Conservation (phyloP, 1,140 invertebrate genomes). For the Cyclargus thomasi region DNA sequence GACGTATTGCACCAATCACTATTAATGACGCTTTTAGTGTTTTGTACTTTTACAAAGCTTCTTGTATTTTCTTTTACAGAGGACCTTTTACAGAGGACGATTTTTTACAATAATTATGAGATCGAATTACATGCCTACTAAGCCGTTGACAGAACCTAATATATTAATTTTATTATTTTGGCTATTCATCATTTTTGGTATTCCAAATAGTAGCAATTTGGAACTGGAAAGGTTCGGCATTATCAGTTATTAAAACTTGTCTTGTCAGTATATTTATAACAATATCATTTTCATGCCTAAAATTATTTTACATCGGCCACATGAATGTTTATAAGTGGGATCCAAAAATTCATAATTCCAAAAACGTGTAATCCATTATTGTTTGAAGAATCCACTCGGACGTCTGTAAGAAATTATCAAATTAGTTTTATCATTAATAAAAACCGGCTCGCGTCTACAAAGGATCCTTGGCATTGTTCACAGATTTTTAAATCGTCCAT, state of each 20-base stretch:
- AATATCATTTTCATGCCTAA: neutral
- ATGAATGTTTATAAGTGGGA: neutral
- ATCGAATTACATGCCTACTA: too few relatives aligned
- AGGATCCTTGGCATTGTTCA: conserved; percentile 70
- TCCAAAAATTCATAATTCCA: conserved; percentile 20
- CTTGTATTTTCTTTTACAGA: neutral
- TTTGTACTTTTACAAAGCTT: neutral
- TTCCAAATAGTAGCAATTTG: too few relatives aligned
- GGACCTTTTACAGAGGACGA: too few relatives aligned
- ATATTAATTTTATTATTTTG: too few relatives aligned
- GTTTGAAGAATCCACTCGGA: conserved; percentile 36
- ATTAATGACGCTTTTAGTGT: conserved; percentile 9
- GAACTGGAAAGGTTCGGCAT: too few relatives aligned
- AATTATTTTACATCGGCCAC: too few relatives aligned
- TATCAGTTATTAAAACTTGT: too few relatives aligned
- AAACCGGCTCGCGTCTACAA: conserved; percentile 53
- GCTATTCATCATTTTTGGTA: too few relatives aligned
- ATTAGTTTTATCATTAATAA: conserved; percentile 65
- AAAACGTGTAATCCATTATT: conserved; percentile 28
- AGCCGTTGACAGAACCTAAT: too few relatives aligned
- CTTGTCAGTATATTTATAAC: too few relatives aligned
- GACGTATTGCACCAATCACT: conserved; percentile 9
- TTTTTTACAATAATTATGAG: too few relatives aligned
- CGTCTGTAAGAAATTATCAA: conserved; percentile 71
- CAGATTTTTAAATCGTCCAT: conserved; percentile 72